A percentile compares a stretch with the other conserved stretches of the same genome.
Evolutionary conservation across 2,797 vertebrate genomes (phyloP).

Genomic region (Acropternis orthonyx): DNA sequence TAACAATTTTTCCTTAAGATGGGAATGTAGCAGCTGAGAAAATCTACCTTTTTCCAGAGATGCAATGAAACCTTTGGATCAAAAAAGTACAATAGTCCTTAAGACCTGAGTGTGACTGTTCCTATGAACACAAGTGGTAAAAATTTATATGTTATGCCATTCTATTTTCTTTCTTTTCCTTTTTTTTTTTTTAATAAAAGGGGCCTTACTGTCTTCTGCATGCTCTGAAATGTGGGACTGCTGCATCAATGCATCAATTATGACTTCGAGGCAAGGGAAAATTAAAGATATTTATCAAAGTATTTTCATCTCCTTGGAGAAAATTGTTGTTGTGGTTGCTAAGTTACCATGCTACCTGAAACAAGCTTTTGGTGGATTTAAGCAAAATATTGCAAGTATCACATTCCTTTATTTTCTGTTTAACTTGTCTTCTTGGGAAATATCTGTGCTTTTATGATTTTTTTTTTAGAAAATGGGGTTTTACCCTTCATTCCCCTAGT

Average conservation of each 20-base stretch:
- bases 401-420: slow-evolving; percentile 12
- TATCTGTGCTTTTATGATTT: not conserved
- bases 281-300: slow-evolving; percentile 74
- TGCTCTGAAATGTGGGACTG: not conserved
- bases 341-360: not conserved
- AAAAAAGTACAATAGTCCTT: not conserved
- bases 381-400: not conserved
- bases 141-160: not conserved
- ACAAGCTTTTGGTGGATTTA: not conserved
- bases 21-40: not conserved
- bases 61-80: not conserved
- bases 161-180: not conserved
- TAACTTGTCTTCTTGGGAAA: not conserved
- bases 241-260: not conserved
- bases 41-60: not conserved
- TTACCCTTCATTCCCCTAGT: not conserved
- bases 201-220: not conserved
- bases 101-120: not conserved
- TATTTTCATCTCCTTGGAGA: slow-evolving; percentile 46
- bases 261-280: slow-evolving; percentile 55
- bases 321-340: slow-evolving; percentile 15
- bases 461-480: not conserved
- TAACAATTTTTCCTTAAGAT: not conserved
- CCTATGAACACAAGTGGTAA: not conserved
- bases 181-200: not conserved